Evolutionary conservation across 2,113 vertebrate genomes (phyloP), one percentile per base, ranked within the genome.

Genomic region (Struthio camelus): DNA sequence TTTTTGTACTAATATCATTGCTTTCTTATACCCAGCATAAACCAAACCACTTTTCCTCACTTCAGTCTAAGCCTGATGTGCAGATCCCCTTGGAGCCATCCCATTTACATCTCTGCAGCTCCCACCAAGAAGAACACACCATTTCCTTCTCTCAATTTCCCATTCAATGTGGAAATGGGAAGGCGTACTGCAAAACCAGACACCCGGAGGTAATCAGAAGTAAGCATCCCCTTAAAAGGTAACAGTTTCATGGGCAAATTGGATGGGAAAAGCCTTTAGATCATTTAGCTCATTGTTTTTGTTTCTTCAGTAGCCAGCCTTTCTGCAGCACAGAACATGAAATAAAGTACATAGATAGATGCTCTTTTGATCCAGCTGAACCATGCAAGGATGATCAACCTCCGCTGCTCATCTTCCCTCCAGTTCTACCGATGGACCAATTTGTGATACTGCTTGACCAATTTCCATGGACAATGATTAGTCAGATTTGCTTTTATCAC

Each of bases 241-340:
- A 69, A 69, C 4, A 56, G 48, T 19, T 73, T 13, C 5, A 32
- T 15, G 30, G 56, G 75, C 54, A 86, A 87, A 84, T 16, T 1
- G 4, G 54, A 4, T 4, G 22, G 25, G 86, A 89, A 67, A 56
- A 15, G 4, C 11, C n/a, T 38, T 9, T 3, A 16, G 58, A 73
- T 80, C 48, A 61, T 53, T 24, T 32, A 56, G n/a, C 15, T 46
- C 38, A 50, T 1, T 30, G 13, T 1, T 5, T 76, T 71, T 67
- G 27, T 46, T 89, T 87, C 34, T 64, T 53, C 42, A n/a, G 4
- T 24, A 89, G 30, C 0, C 2, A 72, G 14, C 28, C n/a, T 56
- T 77, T 36, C 0, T 0, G 27, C 34, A 27, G 50, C 34, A 51
- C 14, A n/a, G 48, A 77, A 73, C 27, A 56, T 15, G 24, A 64